Base-by-base conservation (phyloP, 1,140 invertebrate genomes). In the Camponotus pennsylvanicus region DNA sequence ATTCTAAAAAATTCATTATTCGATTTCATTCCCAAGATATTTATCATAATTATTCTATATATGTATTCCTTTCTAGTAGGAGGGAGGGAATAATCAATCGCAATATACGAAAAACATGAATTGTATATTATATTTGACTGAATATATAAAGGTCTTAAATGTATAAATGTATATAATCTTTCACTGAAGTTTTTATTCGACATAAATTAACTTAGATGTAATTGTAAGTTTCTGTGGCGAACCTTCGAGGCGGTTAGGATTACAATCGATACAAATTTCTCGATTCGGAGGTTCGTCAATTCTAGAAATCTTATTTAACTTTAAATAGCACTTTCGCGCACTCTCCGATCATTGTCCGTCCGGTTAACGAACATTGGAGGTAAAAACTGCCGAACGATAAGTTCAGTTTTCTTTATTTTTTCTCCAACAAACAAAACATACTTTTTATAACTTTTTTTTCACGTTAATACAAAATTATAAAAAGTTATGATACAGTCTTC, bases 81-180 rank as follows among this genome's bases (percentile, higher is more conserved):
- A 18, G 52, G 37, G 40, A 73, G 55, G 49, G 3, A 78, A 70
- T 82, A 5, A 57, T 0, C n/a, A 61, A 21, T 27, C 15, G 57
- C 42, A 63, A 82, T 66, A 59, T 92, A 92, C 89, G 85, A 92
- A 91, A 92, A 92, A 92, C 91, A 92, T 92, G 77, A 86, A 91
- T 90, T 85, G 86, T 89, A 90, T 91, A 89, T 91, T 85, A 80
- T 91, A 91, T 67, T 92, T 91, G 87, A 91, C 76, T 85, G 85
- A 90, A 89, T 91, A 92, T 91, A 90, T 91, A 91, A 91, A 92
- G 83, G 66, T 89, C 84, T 91, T 92, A 92, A 83, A 71, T 78
- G 42, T 80, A 79, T 45, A 45, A 45, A 45, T 45, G 42, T 45
- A 45, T 87, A 89, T 88, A 59, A 83, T 91, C 52, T 9, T 87